Percentiles rank a stretch among this genome's conserved stretches.
Conservation (phyloP, 2,113 vertebrate species). For the Harpagus bidentatus region DNA sequence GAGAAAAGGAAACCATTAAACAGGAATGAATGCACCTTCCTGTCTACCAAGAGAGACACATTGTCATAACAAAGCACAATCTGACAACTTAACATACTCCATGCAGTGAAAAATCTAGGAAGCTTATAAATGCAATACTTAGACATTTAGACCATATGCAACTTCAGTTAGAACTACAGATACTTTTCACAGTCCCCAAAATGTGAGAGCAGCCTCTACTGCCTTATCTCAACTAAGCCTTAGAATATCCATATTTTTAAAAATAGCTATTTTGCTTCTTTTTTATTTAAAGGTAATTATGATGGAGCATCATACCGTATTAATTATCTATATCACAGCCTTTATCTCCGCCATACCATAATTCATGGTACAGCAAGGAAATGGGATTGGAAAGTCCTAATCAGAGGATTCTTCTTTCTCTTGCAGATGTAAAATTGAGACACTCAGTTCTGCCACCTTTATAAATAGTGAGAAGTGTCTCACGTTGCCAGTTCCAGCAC, state of each 20-base stretch:
- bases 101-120: background rate
- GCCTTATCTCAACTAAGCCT: background rate
- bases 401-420: background rate
- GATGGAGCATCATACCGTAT: background rate
- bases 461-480: background rate
- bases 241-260: background rate
- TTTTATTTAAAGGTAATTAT: background rate
- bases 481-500: background rate
- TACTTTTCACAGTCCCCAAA: background rate
- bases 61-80: background rate
- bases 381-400: background rate
- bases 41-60: background rate
- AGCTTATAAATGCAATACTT: background rate
- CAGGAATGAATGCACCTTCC: background rate
- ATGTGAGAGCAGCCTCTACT: background rate
- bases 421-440: background rate
- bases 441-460: background rate
- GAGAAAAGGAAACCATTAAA: constrained; percentile 72
- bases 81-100: background rate
- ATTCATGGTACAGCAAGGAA: background rate
- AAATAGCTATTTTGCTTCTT: background rate
- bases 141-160: background rate
- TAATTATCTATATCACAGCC: background rate
- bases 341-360: background rate
- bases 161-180: background rate